Evolutionary conservation across 35 echinoderm and acorn worm genomes (phyloP), one percentile per base, ranked within the genome.

Genomic region (Strongylocentrotus purpuratus): DNA sequence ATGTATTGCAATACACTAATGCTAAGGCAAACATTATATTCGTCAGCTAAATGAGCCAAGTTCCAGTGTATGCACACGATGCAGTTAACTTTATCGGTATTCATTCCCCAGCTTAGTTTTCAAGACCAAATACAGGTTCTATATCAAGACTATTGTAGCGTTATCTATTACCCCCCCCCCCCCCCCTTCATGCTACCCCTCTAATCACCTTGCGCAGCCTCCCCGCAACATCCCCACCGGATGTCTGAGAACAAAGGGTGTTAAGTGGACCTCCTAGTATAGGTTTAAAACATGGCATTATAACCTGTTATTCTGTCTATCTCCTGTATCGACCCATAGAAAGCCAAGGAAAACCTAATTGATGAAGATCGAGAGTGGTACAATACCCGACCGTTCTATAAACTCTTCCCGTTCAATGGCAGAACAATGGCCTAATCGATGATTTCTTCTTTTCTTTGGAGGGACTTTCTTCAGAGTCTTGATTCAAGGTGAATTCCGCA

Each of bases 401-500:
- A 89, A 89, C 87, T 46, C 33, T 89, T 31, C 87, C 87, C 17
- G 87, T 11, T 89, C 3, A 89, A 45, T 89, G 13, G 12, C 32
- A 5, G 33, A 89, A 89, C 87, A 89, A 89, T 41, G 13, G n/a
- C 31, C 20, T 46, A 89, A 89, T 89, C 87, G 45, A 89, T 89
- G 45, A 46, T 32, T 41, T 46, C 14, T 35, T 87, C 33, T 87
- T 12, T 12, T 31, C 10, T 28, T 87, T 35, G 18, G 33, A 45
- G 87, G 87, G 45, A 45, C 87, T 15, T 45, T 33, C 12, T 45
- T 46, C 33, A 89, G 87, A 89, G 87, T 31, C 33, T 89, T 31
- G 87, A 89, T 45, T 89, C 87, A 89, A 89, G 87, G 87, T 89
- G 87, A 89, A 89, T 89, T 89, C 33, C 87, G 87, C 45, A 33